Conservation (phyloP, 2,113 vertebrate species). For the Spermophilus dauricus region DNA sequence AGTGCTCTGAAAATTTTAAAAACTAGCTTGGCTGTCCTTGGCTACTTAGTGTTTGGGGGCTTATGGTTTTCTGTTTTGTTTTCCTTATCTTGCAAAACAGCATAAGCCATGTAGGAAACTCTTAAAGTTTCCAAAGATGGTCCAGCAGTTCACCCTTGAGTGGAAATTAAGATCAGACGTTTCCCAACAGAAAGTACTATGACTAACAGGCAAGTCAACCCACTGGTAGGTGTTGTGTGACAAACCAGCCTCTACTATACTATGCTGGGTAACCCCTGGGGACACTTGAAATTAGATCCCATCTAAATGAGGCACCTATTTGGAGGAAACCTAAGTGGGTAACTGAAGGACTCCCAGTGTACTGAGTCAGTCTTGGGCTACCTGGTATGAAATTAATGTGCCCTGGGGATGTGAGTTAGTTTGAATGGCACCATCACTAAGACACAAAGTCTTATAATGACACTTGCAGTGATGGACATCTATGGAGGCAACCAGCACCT, state of each 20-base stretch:
- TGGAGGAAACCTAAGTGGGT: background rate
- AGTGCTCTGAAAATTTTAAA: slow-evolving; percentile 13
- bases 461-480: background rate
- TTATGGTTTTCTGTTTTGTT: background rate
- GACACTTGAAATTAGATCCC: slow-evolving; percentile 16
- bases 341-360: background rate
- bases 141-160: background rate
- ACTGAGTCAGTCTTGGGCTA: background rate
- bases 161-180: background rate
- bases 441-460: background rate
- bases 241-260: background rate
- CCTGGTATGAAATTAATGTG: background rate
- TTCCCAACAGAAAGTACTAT: background rate
- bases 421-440: background rate
- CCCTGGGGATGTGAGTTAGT: background rate
- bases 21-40: background rate
- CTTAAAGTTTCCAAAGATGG: background rate
- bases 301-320: background rate
- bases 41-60: background rate
- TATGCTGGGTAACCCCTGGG: background rate
- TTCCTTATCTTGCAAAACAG: background rate
- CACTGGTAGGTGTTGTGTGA: background rate
- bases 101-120: background rate
- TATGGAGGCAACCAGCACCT: too few species aligned
- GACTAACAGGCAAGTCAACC: background rate